These are phyloP conservation scores for Haliaeetus leucogaster DNA, from an alignment of 2,113 vertebrate genomes.

Conservation along the genomic window DNA sequence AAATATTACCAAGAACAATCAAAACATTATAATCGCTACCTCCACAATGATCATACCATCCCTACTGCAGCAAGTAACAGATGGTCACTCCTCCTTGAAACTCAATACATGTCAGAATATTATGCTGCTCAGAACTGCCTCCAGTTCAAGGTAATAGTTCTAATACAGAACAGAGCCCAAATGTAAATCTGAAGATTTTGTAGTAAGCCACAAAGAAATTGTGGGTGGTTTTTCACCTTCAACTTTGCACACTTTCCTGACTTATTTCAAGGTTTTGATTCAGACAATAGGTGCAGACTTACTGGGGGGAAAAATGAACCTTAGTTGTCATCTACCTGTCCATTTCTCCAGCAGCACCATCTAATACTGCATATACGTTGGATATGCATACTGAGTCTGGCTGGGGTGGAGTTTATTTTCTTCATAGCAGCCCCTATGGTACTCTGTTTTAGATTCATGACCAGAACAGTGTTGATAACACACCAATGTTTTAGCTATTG, in stretches of 20 bases:
- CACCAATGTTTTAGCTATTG: not conserved
- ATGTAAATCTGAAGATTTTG: not conserved
- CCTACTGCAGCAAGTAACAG: not conserved
- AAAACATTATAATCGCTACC: not conserved
- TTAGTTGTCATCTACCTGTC: not conserved
- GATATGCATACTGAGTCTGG: not conserved
- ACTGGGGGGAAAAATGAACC: not conserved
- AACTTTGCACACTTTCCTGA: not conserved
- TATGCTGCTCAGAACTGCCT: not conserved
- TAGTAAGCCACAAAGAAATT: not conserved
- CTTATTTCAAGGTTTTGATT: not conserved
- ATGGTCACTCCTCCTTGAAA: not conserved
- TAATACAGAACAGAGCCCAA: not conserved
- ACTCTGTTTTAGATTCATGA: not conserved
- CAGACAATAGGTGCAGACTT: not conserved
- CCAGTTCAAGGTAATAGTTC: not conserved
- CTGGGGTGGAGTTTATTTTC: not conserved
- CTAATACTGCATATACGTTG: not conserved
- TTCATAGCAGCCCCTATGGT: not conserved
- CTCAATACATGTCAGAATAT: not conserved
- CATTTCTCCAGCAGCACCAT: not conserved
- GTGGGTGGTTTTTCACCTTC: not conserved
- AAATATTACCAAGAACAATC: not conserved
- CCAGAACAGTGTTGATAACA: not conserved
- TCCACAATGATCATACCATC: not conserved